Conservation (phyloP, 2,113 vertebrate genomes). For the Nestor notabilis region DNA sequence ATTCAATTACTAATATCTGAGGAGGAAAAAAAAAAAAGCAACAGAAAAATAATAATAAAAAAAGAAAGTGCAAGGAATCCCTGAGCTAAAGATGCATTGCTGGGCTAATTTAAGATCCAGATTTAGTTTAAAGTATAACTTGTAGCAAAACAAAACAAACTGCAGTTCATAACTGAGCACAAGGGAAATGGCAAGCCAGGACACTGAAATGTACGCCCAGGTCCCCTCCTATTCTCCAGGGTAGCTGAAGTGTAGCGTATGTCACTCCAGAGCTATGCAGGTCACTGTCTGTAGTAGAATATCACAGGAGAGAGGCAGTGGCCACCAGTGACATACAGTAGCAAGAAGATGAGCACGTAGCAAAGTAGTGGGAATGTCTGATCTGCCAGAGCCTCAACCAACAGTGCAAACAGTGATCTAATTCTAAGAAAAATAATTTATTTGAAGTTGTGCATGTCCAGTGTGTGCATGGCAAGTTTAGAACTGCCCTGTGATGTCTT, state of each 20-base stretch:
- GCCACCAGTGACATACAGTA: background rate
- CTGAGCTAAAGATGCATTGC: background rate
- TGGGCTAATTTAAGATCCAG: background rate
- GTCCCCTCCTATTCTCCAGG: background rate
- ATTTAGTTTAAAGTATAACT: background rate
- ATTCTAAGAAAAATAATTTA: background rate
- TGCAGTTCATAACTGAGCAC: background rate
- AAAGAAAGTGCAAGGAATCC: background rate
- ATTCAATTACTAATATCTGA: background rate
- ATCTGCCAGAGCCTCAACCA: background rate
- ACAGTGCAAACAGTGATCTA: background rate
- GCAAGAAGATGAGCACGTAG: background rate
- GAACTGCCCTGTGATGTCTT: background rate
- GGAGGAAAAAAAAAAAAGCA: background rate
- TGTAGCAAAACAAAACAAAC: background rate
- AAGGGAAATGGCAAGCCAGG: background rate
- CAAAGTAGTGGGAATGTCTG: background rate
- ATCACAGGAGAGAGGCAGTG: background rate
- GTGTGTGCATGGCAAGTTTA: background rate
- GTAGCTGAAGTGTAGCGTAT: fast-evolving
- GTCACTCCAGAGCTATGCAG: background rate
- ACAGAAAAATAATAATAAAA: background rate
- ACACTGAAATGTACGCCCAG: background rate
- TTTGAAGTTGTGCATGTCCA: background rate
- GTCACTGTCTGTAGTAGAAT: background rate